phyloP scores from a whole-genome alignment of 2,888 invertebrate species.

The Drosophila hamatofila region DNA sequence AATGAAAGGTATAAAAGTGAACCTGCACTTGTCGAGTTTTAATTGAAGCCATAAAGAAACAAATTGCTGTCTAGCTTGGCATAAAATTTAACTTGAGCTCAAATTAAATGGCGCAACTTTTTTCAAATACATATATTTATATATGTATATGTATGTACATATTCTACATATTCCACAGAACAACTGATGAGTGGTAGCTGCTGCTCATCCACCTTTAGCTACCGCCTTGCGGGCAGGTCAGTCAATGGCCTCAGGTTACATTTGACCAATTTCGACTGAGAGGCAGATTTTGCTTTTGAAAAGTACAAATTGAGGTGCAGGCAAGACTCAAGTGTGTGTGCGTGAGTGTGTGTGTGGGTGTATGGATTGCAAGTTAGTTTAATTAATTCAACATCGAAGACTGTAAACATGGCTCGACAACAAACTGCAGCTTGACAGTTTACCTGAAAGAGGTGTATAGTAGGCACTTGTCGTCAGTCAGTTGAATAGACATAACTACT shows the following conservation, averaged over 20 bases:
- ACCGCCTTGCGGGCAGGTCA: constrained; percentile 10
- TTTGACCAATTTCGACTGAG: constrained; percentile 65
- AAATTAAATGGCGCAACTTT: constrained; percentile 47
- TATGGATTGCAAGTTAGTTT: constrained; percentile 69
- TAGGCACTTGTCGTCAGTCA: constrained; percentile 78
- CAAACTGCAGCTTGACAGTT: constrained; percentile 72
- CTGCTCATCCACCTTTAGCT: background rate
- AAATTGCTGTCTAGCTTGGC: background rate
- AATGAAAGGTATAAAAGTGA: constrained; percentile 2
- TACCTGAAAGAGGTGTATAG: constrained; percentile 81
- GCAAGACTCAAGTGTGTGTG: constrained; percentile 3
- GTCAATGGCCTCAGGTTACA: constrained; percentile 73
- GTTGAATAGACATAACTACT: background rate
- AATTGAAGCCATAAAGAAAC: background rate
- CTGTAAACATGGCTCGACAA: constrained; percentile 67
- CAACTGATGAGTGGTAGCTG: constrained; percentile 48
- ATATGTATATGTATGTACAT: constrained; percentile 12
- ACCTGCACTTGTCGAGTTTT: constrained; percentile 16
- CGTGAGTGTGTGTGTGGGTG: constrained; percentile 15
- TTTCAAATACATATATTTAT: constrained; percentile 19
- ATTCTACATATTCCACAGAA: constrained; percentile 49
- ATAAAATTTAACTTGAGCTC: background rate
- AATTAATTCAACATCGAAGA: constrained; percentile 77
- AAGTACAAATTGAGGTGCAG: constrained; percentile 65
- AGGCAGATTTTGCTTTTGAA: constrained; percentile 55